phyloP scores from a whole-genome alignment of 2,888 invertebrate species.

The Leptopterna dolabrata region DNA sequence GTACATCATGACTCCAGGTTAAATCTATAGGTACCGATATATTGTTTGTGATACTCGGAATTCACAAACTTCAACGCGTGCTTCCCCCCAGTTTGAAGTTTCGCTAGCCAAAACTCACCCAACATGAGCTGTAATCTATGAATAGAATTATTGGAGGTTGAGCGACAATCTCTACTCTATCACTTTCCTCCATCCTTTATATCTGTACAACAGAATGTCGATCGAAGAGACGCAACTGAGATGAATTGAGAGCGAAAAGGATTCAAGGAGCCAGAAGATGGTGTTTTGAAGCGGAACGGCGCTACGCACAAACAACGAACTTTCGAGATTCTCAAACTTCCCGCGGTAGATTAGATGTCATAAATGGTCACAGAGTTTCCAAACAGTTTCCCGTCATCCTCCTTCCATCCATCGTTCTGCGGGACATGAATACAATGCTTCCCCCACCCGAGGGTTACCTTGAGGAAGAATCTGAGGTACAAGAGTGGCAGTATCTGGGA shows the following conservation, averaged over 20 bases:
- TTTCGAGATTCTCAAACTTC: not conserved
- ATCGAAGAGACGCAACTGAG: not conserved
- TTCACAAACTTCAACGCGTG: too few relatives aligned
- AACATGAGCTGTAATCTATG: too few relatives aligned
- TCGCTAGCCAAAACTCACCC: too few relatives aligned
- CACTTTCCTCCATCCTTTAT: too few relatives aligned
- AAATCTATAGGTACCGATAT: too few relatives aligned
- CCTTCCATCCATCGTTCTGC: not conserved
- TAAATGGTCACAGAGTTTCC: slow-evolving; percentile 27
- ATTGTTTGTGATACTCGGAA: too few relatives aligned
- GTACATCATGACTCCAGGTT: too few relatives aligned
- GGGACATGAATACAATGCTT: not conserved
- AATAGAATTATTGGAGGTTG: too few relatives aligned
- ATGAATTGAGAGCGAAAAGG: not conserved
- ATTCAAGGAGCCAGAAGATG: not conserved
- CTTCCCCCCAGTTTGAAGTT: too few relatives aligned
- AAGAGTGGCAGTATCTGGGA: not conserved
- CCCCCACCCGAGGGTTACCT: not conserved
- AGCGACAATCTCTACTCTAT: too few relatives aligned
- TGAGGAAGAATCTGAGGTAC: not conserved
- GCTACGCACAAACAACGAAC: not conserved
- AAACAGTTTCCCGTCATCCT: slow-evolving; percentile 1
- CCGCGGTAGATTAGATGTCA: slow-evolving; percentile 37
- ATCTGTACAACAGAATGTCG: too few relatives aligned
- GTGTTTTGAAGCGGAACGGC: not conserved